Base-by-base conservation (phyloP, 2,888 invertebrate genomes). In the Hypolimnas misippus region DNA sequence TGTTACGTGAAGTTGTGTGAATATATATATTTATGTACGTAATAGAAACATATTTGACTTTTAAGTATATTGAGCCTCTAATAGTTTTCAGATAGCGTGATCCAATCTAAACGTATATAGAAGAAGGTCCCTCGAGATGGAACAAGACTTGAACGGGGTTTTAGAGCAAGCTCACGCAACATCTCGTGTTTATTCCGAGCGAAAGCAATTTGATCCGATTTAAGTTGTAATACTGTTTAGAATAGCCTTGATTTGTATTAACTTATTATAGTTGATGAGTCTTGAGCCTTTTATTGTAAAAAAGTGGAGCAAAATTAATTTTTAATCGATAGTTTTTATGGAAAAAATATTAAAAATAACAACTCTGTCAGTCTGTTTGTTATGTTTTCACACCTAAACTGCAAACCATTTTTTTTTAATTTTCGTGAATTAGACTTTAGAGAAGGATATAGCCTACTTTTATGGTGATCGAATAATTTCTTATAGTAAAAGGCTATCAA, bases 171-270 rank as follows among this genome's bases (percentile, higher is more conserved):
- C 44, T 56, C 65, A 68, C 63, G 65, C 65, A 38, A 68, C 38
- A 10, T 63, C 49, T 61, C 65, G 52, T 63, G 65, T 51, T 49
- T 42, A 52, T 51, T 57, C 42, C 40, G 10, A 57, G 50, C 52
- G 40, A 52, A 33, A 52, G 56, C 57, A 56, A 64, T 64, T 58
- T 62, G 35, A 62, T 59, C 53, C 59, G 44, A 65, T 62, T 67
- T 65, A 38, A 65, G 53, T 59, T 57, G 46, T 29, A 63, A 29
- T 42, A 46, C 21, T 2, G 29, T 21, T 53, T 21, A 44, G 31
- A 42, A 31, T 31, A 3, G 7, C 7, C 19, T 52, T 44, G 6
- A 44, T 52, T 44, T 50, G 3, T 14, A 52, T 31, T 19, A 16
- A 49, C 29, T 49, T 29, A 29, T 14, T 29, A 8, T 31, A 5